Evolutionary conservation across 1,140 invertebrate genomes (phyloP).

Genomic region (Drosophila sp.): DNA sequence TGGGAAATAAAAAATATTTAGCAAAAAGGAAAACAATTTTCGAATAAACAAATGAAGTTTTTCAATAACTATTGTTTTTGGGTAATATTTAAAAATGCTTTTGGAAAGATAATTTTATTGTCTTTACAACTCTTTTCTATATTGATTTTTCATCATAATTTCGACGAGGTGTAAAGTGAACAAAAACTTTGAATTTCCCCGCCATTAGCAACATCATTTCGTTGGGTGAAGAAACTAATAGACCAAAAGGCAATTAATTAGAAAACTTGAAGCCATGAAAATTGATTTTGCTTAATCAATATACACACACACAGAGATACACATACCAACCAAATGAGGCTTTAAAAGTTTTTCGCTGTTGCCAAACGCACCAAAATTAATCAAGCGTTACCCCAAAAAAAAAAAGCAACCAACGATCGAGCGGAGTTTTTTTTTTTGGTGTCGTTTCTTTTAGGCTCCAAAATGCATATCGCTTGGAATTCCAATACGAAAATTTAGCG

Average conservation of each 20-base stretch:
- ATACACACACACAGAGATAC: slow-evolving; percentile 11
- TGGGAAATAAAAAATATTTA: too few relatives aligned
- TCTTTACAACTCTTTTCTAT: too few relatives aligned
- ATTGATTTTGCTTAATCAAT: slow-evolving; percentile 62
- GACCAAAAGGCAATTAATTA: slow-evolving; percentile 51
- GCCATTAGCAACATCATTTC: not conserved
- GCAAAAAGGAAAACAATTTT: too few relatives aligned
- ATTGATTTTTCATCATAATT: not conserved
- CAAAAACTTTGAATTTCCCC: not conserved
- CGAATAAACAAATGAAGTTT: too few relatives aligned
- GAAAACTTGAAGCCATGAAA: slow-evolving; percentile 54
- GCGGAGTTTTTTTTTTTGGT: slow-evolving; percentile 36
- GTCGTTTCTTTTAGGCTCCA: slow-evolving; percentile 43
- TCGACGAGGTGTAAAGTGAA: not conserved
- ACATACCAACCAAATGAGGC: slow-evolving; percentile 42
- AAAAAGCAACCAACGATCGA: slow-evolving; percentile 30
- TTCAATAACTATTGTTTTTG: too few relatives aligned
- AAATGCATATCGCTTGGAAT: slow-evolving; percentile 74
- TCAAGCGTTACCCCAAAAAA: slow-evolving; percentile 48
- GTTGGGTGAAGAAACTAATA: slow-evolving; percentile 9
- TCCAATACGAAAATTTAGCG: slow-evolving; percentile 63
- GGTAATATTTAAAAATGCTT: too few relatives aligned
- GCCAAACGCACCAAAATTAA: slow-evolving; percentile 64
- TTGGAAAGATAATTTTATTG: too few relatives aligned
- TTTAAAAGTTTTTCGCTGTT: slow-evolving; percentile 64